Conservation (phyloP, 2,113 vertebrate species). For the Antigone vipio region DNA sequence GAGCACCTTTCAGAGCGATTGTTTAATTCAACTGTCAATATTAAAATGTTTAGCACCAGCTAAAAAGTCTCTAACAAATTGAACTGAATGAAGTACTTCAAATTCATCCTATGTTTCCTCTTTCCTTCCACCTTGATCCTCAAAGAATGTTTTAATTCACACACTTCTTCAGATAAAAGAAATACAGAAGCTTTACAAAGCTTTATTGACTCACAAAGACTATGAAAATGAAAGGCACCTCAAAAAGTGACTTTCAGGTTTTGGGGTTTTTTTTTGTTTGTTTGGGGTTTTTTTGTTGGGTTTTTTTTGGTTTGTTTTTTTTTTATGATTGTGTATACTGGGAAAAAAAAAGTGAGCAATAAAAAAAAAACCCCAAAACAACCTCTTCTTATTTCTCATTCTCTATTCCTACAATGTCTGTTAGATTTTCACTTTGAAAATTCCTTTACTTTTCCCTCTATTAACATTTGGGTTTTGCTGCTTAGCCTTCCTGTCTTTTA, state of each 20-base stretch:
- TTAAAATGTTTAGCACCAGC: background rate
- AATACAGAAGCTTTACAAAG: background rate
- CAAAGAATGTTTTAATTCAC: background rate
- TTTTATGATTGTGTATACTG: background rate
- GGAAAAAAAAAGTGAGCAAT: background rate
- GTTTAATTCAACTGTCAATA: background rate
- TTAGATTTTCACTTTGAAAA: background rate
- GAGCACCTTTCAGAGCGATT: background rate
- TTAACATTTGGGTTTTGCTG: background rate
- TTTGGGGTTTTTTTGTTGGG: no score
- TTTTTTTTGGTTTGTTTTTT: background rate
- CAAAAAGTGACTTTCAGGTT: background rate
- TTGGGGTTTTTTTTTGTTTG: background rate
- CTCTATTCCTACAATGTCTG: background rate
- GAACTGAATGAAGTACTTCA: background rate
- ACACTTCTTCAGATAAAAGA: background rate
- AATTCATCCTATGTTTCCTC: background rate
- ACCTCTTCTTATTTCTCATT: background rate
- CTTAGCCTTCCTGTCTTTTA: background rate
- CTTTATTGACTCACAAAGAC: background rate
- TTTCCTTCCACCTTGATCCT: background rate
- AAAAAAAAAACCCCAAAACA: background rate
- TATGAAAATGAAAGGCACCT: background rate
- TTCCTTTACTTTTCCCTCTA: background rate
- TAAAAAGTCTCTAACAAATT: background rate